A percentile compares a stretch with the other conserved stretches of the same genome.
phyloP scores from a whole-genome alignment of 2,888 invertebrate species.

The Carpatolechia fugitivella region DNA sequence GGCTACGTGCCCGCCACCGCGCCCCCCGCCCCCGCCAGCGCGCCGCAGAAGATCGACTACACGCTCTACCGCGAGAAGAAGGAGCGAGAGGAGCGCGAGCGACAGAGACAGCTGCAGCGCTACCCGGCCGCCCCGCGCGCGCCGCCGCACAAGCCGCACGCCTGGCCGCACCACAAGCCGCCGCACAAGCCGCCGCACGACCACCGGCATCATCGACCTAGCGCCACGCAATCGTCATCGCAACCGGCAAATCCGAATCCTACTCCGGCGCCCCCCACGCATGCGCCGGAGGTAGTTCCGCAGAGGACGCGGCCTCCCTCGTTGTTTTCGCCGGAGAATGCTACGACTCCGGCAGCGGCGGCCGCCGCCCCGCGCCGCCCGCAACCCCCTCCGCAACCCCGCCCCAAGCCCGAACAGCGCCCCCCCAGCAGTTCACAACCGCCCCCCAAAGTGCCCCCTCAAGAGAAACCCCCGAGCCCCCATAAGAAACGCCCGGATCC shows the following conservation, averaged over 20 bases:
- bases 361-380: constrained; percentile 65
- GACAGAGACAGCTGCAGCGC: constrained; percentile 52
- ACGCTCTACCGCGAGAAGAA: constrained; percentile 83
- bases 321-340: constrained; percentile 83
- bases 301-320: constrained; percentile 77
- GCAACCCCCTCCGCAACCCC: constrained; percentile 38
- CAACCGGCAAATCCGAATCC: no score
- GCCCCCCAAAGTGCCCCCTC: constrained; percentile 25
- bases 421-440: constrained; percentile 35
- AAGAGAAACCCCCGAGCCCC: constrained; percentile 48
- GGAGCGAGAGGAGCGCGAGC: constrained; percentile 77
- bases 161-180: constrained; percentile 57
- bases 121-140: constrained; percentile 30
- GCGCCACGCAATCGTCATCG: no score
- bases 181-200: constrained; percentile 58
- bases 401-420: constrained; percentile 41
- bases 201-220: constrained; percentile 57
- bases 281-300: constrained; percentile 25
- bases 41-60: constrained; percentile 77
- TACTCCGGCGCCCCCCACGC: constrained; percentile 40
- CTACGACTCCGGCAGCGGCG: constrained; percentile 42
- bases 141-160: constrained; percentile 40
- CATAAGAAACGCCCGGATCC: constrained; percentile 56
- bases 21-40: constrained; percentile 51
- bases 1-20: constrained; percentile 67